Percentiles rank a stretch among this genome's conserved stretches.
These are phyloP conservation scores for Loxodonta africana DNA, from an alignment of 2,113 vertebrate species.

Conservation along the genomic window DNA sequence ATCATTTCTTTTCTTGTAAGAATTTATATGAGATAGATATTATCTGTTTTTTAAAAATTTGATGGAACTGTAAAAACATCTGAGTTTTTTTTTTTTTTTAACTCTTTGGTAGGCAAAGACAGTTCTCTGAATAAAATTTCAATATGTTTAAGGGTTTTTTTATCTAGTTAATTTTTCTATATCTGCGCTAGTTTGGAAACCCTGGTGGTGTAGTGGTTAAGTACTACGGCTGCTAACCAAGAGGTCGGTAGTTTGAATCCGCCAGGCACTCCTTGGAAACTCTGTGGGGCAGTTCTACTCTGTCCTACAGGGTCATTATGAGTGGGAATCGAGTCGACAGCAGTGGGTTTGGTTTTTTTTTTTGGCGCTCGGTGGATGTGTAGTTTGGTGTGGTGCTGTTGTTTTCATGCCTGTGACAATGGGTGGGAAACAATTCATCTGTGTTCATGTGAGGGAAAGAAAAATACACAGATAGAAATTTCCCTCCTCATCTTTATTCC, in stretches of 20 bases:
- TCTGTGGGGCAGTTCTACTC: too few relatives aligned
- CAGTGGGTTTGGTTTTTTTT: too few relatives aligned
- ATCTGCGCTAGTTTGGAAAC: background rate
- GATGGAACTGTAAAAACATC: background rate
- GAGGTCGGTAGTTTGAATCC: too few relatives aligned
- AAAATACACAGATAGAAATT: background rate
- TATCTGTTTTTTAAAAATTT: background rate
- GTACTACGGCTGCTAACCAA: too few relatives aligned
- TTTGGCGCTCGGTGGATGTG: too few relatives aligned
- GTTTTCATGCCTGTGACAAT: background rate
- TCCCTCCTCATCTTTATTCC: background rate
- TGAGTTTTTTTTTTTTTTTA: background rate
- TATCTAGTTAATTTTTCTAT: background rate
- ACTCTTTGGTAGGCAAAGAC: background rate
- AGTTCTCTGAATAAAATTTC: conserved; percentile 32
- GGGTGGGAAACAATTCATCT: background rate
- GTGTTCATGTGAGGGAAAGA: background rate
- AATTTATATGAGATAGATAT: background rate
- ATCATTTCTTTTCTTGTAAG: conserved; percentile 31
- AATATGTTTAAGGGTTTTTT: background rate
- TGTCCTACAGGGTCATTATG: too few relatives aligned
- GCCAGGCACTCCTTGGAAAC: too few relatives aligned
- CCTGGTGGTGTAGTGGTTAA: too few relatives aligned
- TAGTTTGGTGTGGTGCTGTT: background rate
- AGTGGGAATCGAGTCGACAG: too few relatives aligned